Evolutionary conservation across 2,797 vertebrate species (phyloP).

Genomic region (Siniperca scherzeri): DNA sequence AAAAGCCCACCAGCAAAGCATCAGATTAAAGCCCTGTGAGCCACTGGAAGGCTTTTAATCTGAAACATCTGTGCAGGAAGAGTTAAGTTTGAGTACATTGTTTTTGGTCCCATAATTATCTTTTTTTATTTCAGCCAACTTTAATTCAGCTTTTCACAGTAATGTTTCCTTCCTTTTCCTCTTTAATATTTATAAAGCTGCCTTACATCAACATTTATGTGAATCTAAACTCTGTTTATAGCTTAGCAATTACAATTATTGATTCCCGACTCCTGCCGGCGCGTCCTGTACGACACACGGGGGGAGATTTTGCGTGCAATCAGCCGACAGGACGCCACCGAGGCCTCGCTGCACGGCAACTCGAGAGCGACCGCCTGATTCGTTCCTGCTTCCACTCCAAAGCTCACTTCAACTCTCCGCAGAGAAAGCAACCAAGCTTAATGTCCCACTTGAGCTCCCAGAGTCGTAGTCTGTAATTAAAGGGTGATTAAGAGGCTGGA

Average conservation of each 20-base stretch:
- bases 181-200: not conserved
- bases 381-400: slow-evolving; percentile 45
- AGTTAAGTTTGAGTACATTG: not conserved
- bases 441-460: slow-evolving; percentile 75
- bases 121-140: not conserved
- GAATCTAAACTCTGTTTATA: not conserved
- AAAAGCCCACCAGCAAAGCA: not conserved
- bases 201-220: not conserved
- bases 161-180: not conserved
- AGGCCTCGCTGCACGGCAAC: not conserved
- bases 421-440: slow-evolving; percentile 63
- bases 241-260: not conserved
- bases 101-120: not conserved
- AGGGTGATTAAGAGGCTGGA: slow-evolving; percentile 86
- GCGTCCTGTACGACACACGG: not conserved
- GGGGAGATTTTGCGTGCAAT: slow-evolving; percentile 35
- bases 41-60: not conserved
- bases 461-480: slow-evolving; percentile 85
- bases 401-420: slow-evolving; percentile 40
- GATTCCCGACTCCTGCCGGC: slow-evolving; percentile 7
- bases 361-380: slow-evolving; percentile 19
- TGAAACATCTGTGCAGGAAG: slow-evolving; percentile 15
- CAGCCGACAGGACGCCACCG: slow-evolving; percentile 2
- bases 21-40: not conserved
- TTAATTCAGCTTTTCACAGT: not conserved